phyloP scores from a whole-genome alignment of 2,797 vertebrate genomes.

The Acrossocheilus fasciatus region DNA sequence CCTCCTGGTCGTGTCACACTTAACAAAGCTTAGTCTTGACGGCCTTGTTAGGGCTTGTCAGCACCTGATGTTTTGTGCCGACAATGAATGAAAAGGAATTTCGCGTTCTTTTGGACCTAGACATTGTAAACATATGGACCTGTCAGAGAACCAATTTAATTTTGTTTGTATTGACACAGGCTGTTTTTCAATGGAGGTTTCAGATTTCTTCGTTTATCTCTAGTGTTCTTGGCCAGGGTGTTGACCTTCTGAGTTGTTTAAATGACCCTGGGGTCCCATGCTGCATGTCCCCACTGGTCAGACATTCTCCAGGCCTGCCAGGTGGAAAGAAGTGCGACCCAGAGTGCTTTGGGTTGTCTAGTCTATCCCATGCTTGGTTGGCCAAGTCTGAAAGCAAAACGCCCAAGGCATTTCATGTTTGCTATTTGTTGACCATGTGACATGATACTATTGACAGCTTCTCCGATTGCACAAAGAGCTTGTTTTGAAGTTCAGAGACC shows the following conservation, averaged over 20 bases:
- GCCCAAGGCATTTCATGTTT: constrained; percentile 49
- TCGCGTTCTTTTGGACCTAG: constrained; percentile 37
- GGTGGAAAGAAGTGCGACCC: constrained; percentile 40
- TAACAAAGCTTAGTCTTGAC: constrained; percentile 59
- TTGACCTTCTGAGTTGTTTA: constrained; percentile 56
- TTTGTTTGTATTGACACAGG: constrained; percentile 27
- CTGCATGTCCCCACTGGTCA: constrained; percentile 64
- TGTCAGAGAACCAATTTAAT: constrained; percentile 18
- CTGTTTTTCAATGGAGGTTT: constrained; percentile 50
- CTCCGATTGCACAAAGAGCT: constrained; percentile 41
- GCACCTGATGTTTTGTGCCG: constrained; percentile 63
- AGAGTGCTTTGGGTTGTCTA: constrained; percentile 59
- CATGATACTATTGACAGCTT: constrained; percentile 56
- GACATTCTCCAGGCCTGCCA: constrained; percentile 59
- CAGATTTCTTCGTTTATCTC: constrained; percentile 30
- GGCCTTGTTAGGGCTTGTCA: constrained; percentile 56
- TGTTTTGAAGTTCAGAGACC: constrained; percentile 36
- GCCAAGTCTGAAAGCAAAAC: constrained; percentile 53
- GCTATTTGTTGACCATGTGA: constrained; percentile 59
- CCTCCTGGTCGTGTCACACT: constrained; percentile 59
- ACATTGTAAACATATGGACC: constrained; percentile 37
- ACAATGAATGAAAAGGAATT: constrained; percentile 40
- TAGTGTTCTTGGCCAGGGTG: constrained; percentile 16
- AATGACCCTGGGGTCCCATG: constrained; percentile 36
- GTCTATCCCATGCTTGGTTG: constrained; percentile 61